Conservation (phyloP, 2,888 invertebrate genomes). For the Drosophila leonis region DNA sequence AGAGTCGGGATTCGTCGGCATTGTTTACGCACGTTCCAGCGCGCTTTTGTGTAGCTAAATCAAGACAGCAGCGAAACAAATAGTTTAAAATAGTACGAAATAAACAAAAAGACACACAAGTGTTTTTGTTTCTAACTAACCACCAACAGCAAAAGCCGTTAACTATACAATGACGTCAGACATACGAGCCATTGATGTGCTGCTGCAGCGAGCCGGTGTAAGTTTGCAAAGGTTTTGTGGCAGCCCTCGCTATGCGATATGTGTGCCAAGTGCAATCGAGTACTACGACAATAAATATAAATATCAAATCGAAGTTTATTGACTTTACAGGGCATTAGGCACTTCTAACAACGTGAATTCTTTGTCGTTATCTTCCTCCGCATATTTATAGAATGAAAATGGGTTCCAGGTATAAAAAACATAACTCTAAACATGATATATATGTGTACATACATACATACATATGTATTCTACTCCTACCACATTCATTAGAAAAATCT, state of each 20-base stretch:
- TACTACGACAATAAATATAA: constrained; percentile 11
- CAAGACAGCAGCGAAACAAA: constrained; percentile 10
- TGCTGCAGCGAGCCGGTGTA: constrained; percentile 84
- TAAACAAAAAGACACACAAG: constrained; percentile 27
- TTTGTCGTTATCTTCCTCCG: not conserved
- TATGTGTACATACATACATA: not conserved
- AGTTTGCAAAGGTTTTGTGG: constrained; percentile 39
- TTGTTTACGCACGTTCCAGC: constrained; percentile 11
- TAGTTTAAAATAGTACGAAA: constrained; percentile 7
- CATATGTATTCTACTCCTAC: not conserved
- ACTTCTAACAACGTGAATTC: not conserved
- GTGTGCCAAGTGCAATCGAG: constrained; percentile 58
- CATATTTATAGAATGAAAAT: too few relatives aligned
- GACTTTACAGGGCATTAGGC: not conserved
- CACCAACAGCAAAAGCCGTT: not conserved
- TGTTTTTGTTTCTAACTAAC: constrained; percentile 21
- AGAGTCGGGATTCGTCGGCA: constrained; percentile 25
- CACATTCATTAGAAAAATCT: not conserved
- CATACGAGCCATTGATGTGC: constrained; percentile 83
- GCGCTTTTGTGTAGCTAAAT: constrained; percentile 28
- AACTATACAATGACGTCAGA: constrained; percentile 73
- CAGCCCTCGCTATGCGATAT: constrained; percentile 53
- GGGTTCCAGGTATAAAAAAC: not conserved
- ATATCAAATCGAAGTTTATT: not conserved
- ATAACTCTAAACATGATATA: not conserved